Conservation (phyloP, 2,888 invertebrate genomes). For the Standfussiana lucernea region DNA sequence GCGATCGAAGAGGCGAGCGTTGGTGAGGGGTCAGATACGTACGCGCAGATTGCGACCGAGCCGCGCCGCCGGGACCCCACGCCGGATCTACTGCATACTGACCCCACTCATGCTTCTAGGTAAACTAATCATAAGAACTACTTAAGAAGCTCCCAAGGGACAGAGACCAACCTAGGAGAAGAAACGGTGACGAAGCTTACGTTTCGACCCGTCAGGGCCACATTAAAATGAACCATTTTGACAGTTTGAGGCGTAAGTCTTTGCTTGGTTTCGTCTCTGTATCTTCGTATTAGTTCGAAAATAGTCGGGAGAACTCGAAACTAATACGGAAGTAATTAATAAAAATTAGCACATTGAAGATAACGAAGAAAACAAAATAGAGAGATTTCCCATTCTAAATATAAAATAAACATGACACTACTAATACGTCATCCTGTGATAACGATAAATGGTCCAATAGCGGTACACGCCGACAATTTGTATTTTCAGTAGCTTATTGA, state of each 20-base stretch:
- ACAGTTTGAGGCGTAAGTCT: not conserved
- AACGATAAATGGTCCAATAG: constrained; percentile 16
- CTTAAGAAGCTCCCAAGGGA: not conserved
- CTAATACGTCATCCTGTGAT: constrained; percentile 23
- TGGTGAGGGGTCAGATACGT: constrained; percentile 96
- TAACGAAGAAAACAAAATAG: not conserved
- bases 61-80: constrained; percentile 73
- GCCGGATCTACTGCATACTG: constrained; percentile 69
- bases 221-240: not conserved
- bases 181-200: not conserved
- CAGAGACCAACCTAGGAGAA: not conserved
- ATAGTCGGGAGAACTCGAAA: not conserved
- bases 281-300: not conserved
- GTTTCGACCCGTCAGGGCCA: not conserved
- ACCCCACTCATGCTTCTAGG: constrained; percentile 74
- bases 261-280: not conserved
- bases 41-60: constrained; percentile 94
- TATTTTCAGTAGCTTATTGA: constrained; percentile 27
- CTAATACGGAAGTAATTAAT: not conserved
- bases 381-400: not conserved
- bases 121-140: constrained; percentile 43
- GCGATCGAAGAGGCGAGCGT: constrained; percentile 95
- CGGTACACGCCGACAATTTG: not conserved
- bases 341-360: not conserved
- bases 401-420: not conserved